Conservation (phyloP, 2,888 invertebrate species). For the Pyrrhia umbra region DNA sequence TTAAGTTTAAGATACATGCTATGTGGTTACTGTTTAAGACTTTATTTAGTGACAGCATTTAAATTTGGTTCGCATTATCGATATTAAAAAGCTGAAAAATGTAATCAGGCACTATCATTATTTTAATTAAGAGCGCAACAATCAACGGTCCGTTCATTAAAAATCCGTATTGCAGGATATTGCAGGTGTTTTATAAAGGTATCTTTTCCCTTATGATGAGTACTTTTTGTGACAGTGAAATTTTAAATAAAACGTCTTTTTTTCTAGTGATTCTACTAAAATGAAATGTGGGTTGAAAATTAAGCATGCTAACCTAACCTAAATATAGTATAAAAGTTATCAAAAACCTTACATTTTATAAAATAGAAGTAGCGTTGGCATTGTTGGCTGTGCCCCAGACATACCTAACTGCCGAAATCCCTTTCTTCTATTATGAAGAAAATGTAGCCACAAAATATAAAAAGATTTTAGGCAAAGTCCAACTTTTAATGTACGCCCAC, state of each 20-base stretch:
- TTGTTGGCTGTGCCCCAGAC: no score
- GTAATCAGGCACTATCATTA: constrained; percentile 23
- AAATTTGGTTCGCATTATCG: constrained; percentile 4
- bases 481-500: constrained; percentile 23
- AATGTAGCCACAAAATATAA: constrained; percentile 6
- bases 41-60: not conserved
- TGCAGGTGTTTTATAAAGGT: no score
- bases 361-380: no score
- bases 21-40: not conserved
- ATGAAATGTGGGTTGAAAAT: no score
- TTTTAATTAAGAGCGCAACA: constrained; percentile 25
- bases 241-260: not conserved
- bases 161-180: constrained; percentile 13
- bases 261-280: no score
- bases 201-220: not conserved
- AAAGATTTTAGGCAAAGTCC: not conserved
- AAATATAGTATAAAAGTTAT: no score
- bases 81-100: constrained; percentile 20
- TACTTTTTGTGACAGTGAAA: not conserved
- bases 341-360: no score
- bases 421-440: constrained; percentile 2
- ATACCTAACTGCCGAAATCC: no score
- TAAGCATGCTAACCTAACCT: no score
- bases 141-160: constrained; percentile 17
- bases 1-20: no score